phyloP scores from a whole-genome alignment of 2,113 vertebrate genomes.

The Sisor rabdophorus region DNA sequence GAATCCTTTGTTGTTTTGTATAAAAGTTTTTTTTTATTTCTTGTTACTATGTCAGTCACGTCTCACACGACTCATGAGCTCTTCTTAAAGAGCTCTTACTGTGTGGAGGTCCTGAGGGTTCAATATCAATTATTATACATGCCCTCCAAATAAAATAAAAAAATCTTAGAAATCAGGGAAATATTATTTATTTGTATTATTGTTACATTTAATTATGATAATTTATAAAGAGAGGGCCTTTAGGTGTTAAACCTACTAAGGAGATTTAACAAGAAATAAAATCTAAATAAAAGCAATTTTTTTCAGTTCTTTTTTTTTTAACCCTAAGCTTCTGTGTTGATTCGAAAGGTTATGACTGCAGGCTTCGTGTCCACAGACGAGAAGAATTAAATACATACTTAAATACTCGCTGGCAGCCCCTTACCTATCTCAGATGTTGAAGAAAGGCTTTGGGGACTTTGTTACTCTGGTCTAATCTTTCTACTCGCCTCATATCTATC shows the following conservation, averaged over 20 bases:
- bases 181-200: slow-evolving; percentile 42
- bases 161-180: slow-evolving; percentile 30
- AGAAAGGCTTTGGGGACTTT: slow-evolving; percentile 21
- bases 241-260: slow-evolving; percentile 47
- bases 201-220: slow-evolving; percentile 54
- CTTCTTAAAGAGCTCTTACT: slow-evolving; percentile 42
- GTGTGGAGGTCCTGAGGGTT: slow-evolving; percentile 48
- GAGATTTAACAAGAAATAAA: slow-evolving; percentile 51
- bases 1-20: no score
- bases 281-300: slow-evolving; percentile 66
- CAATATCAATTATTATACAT: slow-evolving; percentile 51
- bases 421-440: slow-evolving; percentile 42
- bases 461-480: no score
- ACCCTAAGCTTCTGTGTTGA: slow-evolving; percentile 59
- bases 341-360: slow-evolving; percentile 57
- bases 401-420: slow-evolving; percentile 41
- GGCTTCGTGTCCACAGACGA: slow-evolving; percentile 42
- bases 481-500: slow-evolving; percentile 57
- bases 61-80: slow-evolving; percentile 43
- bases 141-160: slow-evolving; percentile 47
- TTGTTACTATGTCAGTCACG: slow-evolving; percentile 31
- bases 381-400: slow-evolving; percentile 41
- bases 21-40: slow-evolving; percentile 12
- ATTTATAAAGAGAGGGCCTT: slow-evolving; percentile 53
- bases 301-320: slow-evolving; percentile 44